Conservation (phyloP, 2,113 vertebrate genomes). For the Melospiza melodia region DNA sequence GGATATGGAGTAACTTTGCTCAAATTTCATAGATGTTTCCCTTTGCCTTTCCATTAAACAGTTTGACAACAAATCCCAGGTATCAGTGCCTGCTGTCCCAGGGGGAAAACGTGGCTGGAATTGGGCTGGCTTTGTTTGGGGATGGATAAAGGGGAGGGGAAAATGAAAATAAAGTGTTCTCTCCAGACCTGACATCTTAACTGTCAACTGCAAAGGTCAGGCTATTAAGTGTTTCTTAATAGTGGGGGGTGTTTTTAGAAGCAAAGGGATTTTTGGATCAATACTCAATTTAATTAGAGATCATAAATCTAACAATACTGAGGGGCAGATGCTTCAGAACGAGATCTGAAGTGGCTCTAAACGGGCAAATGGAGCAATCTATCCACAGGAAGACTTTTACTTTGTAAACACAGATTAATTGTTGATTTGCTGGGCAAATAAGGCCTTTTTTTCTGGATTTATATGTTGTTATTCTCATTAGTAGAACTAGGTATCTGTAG, state of each 20-base stretch:
- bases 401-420: not conserved
- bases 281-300: not conserved
- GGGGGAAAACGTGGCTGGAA: not conserved
- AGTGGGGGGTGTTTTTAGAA: not conserved
- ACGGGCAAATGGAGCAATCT: not conserved
- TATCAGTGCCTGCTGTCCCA: not conserved
- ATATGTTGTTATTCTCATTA: not conserved
- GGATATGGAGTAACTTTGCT: not conserved
- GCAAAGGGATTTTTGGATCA: slow-evolving; percentile 6
- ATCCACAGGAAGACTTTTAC: not conserved
- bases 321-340: slow-evolving; percentile 1
- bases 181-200: not conserved
- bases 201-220: not conserved
- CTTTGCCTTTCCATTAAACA: not conserved
- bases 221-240: not conserved
- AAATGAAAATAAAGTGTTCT: not conserved
- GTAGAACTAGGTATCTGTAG: not conserved
- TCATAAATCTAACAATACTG: not conserved
- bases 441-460: not conserved
- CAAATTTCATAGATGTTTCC: not conserved
- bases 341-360: not conserved
- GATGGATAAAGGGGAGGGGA: not conserved
- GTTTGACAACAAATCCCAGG: not conserved
- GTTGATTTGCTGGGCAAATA: not conserved
- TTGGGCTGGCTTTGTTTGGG: not conserved